phyloP scores from a whole-genome alignment of 2,113 vertebrate species.

The Lagopus muta region DNA sequence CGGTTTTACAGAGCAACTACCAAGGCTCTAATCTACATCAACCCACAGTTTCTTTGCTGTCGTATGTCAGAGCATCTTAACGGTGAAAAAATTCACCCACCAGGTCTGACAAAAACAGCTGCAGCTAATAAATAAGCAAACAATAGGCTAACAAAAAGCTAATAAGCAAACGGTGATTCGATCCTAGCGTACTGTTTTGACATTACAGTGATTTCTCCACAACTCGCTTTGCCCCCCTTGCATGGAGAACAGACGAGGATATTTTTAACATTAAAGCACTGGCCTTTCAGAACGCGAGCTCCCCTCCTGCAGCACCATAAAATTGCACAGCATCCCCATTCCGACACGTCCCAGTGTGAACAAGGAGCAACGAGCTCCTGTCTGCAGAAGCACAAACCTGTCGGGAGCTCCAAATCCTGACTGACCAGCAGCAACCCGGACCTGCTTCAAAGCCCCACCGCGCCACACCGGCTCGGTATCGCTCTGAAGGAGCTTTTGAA shows the following conservation, averaged over 20 bases:
- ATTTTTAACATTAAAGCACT: background rate
- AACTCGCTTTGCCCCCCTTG: background rate
- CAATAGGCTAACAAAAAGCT: background rate
- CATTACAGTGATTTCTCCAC: background rate
- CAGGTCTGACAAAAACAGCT: background rate
- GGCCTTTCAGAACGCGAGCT: background rate
- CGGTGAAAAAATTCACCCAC: background rate
- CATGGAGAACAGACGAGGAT: fast-evolving
- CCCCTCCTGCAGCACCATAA: fast-evolving
- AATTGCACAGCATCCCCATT: fast-evolving
- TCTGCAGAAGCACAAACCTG: fast-evolving
- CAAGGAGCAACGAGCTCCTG: background rate
- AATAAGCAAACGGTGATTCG: background rate
- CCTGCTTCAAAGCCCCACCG: background rate
- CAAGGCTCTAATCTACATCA: background rate
- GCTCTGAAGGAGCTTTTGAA: background rate
- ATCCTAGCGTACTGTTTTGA: fast-evolving
- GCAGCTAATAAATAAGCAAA: background rate
- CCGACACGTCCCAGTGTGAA: background rate
- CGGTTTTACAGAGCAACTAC: background rate
- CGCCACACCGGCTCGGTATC: fast-evolving
- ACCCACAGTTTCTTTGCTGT: background rate
- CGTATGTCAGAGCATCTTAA: background rate
- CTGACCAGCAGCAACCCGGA: background rate
- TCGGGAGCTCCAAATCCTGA: background rate